Conservation (phyloP, 2,113 vertebrate genomes). For the Edolisoma coerulescens region DNA sequence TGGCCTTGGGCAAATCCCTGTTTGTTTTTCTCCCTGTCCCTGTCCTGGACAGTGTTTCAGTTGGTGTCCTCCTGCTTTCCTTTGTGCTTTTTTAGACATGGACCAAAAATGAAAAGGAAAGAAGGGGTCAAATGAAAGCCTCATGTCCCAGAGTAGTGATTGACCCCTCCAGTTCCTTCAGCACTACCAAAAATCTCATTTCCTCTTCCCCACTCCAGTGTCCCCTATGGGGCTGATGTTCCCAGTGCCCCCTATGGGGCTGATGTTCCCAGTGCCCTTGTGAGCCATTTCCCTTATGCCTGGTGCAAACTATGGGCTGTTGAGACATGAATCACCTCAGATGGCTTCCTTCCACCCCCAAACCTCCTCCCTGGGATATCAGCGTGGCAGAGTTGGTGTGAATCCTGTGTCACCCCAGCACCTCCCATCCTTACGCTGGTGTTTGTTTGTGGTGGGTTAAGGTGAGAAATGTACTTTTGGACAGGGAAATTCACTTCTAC, state of each 20-base stretch:
- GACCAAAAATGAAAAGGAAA: background rate
- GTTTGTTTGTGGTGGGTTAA: background rate
- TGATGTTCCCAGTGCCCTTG: background rate
- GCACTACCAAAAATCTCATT: background rate
- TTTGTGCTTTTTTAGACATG: background rate
- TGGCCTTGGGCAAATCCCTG: background rate
- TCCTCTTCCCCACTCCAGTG: background rate
- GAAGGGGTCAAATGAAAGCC: background rate
- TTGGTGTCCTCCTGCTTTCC: background rate
- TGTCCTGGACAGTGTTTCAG: background rate
- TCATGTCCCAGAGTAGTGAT: background rate
- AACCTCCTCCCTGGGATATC: background rate
- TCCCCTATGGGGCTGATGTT: background rate
- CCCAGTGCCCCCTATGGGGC: accelerated
- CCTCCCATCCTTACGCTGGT: accelerated
- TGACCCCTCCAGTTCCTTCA: background rate
- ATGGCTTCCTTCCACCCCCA: background rate
- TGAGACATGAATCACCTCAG: background rate
- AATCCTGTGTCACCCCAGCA: background rate
- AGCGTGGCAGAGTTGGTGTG: background rate
- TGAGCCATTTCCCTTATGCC: background rate
- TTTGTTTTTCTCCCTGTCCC: background rate
- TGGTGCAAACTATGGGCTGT: background rate
- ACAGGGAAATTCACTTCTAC: background rate
- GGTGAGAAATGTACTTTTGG: background rate